A percentile compares a stretch with the other conserved stretches of the same genome.
Evolutionary conservation across 2,797 vertebrate genomes (phyloP).

Genomic region (Sardinella longiceps): DNA sequence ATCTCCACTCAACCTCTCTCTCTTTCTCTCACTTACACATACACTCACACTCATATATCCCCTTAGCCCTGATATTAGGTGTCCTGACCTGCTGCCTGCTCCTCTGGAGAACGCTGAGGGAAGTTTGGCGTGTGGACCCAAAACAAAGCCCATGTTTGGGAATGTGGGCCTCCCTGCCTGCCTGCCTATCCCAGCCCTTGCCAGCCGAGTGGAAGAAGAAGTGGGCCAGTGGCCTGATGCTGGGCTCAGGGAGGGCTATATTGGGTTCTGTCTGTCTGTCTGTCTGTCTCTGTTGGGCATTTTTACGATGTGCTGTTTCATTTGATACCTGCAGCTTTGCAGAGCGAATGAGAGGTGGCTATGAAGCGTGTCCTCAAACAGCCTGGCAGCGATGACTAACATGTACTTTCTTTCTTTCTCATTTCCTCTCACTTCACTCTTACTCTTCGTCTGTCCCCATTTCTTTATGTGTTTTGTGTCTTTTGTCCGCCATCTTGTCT

Average conservation of each 20-base stretch:
- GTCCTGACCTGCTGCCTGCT: neutral
- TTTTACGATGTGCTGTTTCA: neutral
- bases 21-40: neutral
- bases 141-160: slow-evolving; percentile 52
- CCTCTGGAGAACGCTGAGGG: neutral
- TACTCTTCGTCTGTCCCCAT: no score
- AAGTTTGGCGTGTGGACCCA: neutral
- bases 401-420: no score
- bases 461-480: no score
- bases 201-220: neutral
- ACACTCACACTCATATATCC: neutral
- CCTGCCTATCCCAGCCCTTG: neutral
- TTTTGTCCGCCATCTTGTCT: no score
- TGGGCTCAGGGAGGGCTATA: slow-evolving; percentile 6
- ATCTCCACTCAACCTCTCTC: neutral
- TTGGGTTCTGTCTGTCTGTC: neutral
- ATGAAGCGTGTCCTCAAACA: no score
- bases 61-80: neutral
- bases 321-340: neutral
- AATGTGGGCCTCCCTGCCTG: slow-evolving; percentile 25
- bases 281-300: neutral
- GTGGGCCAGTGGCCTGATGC: neutral
- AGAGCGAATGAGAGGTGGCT: neutral
- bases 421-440: no score
- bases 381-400: no score